These are phyloP conservation scores for Eueremaeus valkanovi DNA, from an alignment of 2,888 invertebrate species.

Conservation along the genomic window DNA sequence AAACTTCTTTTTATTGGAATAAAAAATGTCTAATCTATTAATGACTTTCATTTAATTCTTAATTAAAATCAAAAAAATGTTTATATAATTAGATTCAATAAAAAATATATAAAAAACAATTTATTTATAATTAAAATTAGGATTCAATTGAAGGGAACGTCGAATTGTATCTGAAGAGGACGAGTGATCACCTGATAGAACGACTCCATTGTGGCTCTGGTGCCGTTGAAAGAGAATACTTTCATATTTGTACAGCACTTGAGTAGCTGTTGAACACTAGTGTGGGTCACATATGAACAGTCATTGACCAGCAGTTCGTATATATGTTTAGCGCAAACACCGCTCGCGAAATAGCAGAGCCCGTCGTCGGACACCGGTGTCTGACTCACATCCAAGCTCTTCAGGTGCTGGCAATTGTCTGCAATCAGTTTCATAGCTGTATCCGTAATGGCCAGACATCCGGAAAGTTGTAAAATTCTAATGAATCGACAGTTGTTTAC, in stretches of 20 bases:
- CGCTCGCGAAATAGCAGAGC: slow-evolving; percentile 1
- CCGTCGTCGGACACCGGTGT: background rate
- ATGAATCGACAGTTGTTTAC: background rate
- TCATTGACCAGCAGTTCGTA: background rate
- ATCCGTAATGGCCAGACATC: slow-evolving; percentile 7
- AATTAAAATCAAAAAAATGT: background rate
- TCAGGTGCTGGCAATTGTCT: background rate
- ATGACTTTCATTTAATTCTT: background rate
- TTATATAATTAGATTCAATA: background rate
- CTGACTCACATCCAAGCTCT: background rate
- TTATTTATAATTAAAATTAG: background rate
- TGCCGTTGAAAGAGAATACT: background rate
- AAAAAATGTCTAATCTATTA: background rate
- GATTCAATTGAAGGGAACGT: background rate
- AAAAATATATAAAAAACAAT: background rate
- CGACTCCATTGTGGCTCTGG: slow-evolving; percentile 5
- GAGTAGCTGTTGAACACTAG: slow-evolving; percentile 13
- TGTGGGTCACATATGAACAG: background rate
- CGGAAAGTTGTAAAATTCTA: background rate
- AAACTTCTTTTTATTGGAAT: background rate
- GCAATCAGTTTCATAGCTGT: background rate
- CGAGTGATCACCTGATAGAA: slow-evolving; percentile 12
- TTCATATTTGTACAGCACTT: background rate
- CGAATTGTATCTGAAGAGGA: background rate
- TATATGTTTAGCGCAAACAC: background rate